phyloP scores from a whole-genome alignment of 1,140 invertebrate genomes.

The Leptoteleia sp. region DNA sequence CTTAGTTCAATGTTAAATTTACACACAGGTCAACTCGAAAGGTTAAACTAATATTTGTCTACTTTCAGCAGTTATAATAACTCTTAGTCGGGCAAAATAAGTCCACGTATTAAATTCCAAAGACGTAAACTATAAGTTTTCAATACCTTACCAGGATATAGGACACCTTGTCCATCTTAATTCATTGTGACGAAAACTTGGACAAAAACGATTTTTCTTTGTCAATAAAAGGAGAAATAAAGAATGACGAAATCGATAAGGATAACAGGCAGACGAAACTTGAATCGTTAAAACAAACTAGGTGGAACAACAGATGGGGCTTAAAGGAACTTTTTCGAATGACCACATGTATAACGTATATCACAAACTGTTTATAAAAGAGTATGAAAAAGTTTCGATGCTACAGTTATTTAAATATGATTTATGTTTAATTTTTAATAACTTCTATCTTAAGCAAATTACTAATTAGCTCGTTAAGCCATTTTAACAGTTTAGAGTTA shows the following conservation, averaged over 20 bases:
- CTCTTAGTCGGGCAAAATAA: slow-evolving; percentile 3
- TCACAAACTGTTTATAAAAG: no score
- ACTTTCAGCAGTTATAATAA: slow-evolving; percentile 4
- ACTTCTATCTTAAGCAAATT: no score
- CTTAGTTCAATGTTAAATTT: no score
- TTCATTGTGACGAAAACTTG: slow-evolving; percentile 7
- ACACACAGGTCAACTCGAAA: no score
- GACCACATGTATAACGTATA: no score
- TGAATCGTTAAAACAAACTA: slow-evolving; percentile 1
- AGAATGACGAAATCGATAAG: not conserved
- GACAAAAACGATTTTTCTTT: slow-evolving; percentile 13
- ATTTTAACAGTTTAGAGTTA: no score
- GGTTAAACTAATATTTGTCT: slow-evolving; percentile 36
- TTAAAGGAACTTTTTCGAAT: not conserved
- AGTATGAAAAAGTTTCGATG: no score
- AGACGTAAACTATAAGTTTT: slow-evolving; percentile 1
- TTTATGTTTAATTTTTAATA: no score
- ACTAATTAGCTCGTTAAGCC: no score
- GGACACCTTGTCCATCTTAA: slow-evolving; percentile 16
- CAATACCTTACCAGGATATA: not conserved
- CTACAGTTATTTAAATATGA: no score
- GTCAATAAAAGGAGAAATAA: slow-evolving; percentile 6
- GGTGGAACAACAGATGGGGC: not conserved
- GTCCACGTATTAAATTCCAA: not conserved
- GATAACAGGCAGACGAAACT: slow-evolving; percentile 2